Conservation (phyloP, 2,797 vertebrate genomes). For the Parauchenoglanis punctatus region DNA sequence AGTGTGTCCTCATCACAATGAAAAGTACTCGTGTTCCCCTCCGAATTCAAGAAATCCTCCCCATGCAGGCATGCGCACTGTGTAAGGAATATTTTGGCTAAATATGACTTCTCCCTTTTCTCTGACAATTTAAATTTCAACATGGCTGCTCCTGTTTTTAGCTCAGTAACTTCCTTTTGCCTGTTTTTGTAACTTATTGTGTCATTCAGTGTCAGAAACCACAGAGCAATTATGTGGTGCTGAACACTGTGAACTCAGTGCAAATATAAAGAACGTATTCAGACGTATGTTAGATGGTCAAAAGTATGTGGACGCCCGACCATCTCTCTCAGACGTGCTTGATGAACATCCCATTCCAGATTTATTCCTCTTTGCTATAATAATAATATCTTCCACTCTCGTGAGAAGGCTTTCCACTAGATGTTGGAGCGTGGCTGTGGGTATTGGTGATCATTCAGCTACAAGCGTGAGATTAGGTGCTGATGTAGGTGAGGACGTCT, state of each 20-base stretch:
- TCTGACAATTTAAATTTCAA: neutral
- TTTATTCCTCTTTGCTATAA: neutral
- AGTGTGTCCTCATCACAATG: neutral
- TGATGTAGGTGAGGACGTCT: neutral
- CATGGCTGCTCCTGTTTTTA: neutral
- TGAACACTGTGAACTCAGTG: neutral
- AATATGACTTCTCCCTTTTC: neutral
- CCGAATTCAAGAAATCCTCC: neutral
- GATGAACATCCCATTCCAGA: neutral
- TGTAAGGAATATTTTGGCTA: neutral
- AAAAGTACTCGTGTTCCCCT: neutral
- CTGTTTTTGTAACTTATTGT: neutral
- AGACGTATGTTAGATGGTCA: neutral
- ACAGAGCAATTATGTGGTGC: neutral
- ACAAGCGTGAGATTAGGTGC: neutral
- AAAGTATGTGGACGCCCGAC: neutral
- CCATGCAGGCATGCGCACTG: neutral
- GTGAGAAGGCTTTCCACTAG: neutral
- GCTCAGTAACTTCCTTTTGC: neutral
- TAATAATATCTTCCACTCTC: neutral
- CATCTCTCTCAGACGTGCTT: neutral
- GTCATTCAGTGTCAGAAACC: neutral
- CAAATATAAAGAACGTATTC: neutral
- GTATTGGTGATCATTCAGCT: neutral
- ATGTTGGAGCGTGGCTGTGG: neutral